These are phyloP conservation scores for Cepaea hortensis DNA, from an alignment of 2,888 invertebrate species.

Conservation along the genomic window DNA sequence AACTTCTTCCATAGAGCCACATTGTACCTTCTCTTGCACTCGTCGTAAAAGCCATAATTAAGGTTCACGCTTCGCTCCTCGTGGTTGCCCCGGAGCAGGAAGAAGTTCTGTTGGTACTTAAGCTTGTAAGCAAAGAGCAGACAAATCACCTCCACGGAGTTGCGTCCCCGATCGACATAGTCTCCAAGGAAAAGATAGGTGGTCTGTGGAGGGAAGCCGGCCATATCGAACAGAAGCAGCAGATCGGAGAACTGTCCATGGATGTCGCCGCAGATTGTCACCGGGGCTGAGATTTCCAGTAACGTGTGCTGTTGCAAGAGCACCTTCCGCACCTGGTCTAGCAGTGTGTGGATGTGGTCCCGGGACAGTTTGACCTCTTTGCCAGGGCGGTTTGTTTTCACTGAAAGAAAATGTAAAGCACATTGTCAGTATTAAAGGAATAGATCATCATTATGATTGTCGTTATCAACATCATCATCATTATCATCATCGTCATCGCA, in stretches of 20 bases:
- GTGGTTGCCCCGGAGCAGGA: constrained; percentile 44
- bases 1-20: constrained; percentile 38
- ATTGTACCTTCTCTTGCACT: constrained; percentile 36
- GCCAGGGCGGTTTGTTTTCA: constrained; percentile 29
- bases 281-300: constrained; percentile 30
- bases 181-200: constrained; percentile 46
- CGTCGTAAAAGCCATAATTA: constrained; percentile 39
- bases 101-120: constrained; percentile 31
- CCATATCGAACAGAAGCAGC: constrained; percentile 40
- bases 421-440: not conserved
- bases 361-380: constrained; percentile 27
- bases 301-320: constrained; percentile 26
- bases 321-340: not conserved
- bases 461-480: too few species aligned
- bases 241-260: constrained; percentile 48
- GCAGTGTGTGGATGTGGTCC: not conserved
- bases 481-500: too few species aligned
- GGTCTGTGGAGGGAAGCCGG: constrained; percentile 37
- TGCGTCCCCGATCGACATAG: constrained; percentile 46
- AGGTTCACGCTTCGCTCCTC: constrained; percentile 31
- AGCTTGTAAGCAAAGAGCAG: constrained; percentile 44
- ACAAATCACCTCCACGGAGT: constrained; percentile 44
- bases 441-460: not conserved
- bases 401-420: constrained; percentile 18
- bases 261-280: constrained; percentile 46